A percentile compares a stretch with the other conserved stretches of the same genome.
Evolutionary conservation across 2,888 invertebrate species (phyloP).

Genomic region (Brachylomia viminalis): DNA sequence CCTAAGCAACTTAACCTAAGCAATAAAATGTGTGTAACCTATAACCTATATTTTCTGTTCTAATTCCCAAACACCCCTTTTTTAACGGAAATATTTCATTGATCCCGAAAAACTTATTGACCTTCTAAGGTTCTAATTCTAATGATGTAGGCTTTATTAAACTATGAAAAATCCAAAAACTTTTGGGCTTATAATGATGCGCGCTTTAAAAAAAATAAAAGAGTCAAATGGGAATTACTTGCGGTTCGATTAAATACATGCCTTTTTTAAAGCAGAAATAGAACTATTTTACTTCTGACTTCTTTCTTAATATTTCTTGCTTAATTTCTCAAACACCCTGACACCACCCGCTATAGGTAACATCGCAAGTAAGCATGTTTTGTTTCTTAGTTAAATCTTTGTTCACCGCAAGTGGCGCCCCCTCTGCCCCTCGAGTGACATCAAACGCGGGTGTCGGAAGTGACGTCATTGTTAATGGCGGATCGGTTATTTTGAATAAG

Average conservation of each 20-base stretch:
- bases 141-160: too few relatives aligned
- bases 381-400: constrained; percentile 86
- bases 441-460: constrained; percentile 80
- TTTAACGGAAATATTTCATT: too few relatives aligned
- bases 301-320: background rate
- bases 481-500: constrained; percentile 63
- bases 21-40: too few relatives aligned
- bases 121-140: too few relatives aligned
- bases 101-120: too few relatives aligned
- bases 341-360: constrained; percentile 77
- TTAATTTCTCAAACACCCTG: constrained; percentile 70
- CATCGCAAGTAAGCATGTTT: constrained; percentile 85
- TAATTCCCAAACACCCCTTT: background rate
- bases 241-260: too few relatives aligned
- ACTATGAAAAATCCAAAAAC: too few relatives aligned
- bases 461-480: constrained; percentile 73
- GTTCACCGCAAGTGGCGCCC: constrained; percentile 75
- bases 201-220: too few relatives aligned
- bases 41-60: background rate
- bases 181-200: too few relatives aligned
- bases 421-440: constrained; percentile 71
- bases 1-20: too few relatives aligned
- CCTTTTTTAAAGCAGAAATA: background rate
- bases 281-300: background rate
- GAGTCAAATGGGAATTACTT: too few relatives aligned